Evolutionary conservation across 2,888 invertebrate species (phyloP).

Genomic region (Antheraea yamamai): DNA sequence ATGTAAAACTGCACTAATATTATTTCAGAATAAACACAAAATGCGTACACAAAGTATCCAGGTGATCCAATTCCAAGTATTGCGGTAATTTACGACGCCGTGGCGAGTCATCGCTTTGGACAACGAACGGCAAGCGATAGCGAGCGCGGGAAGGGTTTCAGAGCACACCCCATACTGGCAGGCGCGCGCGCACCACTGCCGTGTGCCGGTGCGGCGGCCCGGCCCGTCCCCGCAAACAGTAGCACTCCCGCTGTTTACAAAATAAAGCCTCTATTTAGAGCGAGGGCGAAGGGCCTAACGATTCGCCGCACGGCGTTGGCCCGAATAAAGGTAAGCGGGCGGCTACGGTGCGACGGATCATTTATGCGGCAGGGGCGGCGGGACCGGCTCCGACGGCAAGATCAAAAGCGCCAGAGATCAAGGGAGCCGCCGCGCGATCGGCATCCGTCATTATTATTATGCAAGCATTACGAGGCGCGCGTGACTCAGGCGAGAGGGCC

Average conservation of each 20-base stretch:
- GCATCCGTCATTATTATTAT: conserved; percentile 83
- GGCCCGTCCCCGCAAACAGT: conserved; percentile 52
- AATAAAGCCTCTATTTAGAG: conserved; percentile 80
- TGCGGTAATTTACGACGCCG: conserved; percentile 44
- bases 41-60: conserved; percentile 76
- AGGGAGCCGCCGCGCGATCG: conserved; percentile 82
- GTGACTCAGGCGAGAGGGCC: conserved; percentile 80
- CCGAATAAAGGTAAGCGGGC: conserved; percentile 78
- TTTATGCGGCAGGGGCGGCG: conserved; percentile 78
- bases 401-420: conserved; percentile 80
- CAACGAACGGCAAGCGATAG: conserved; percentile 38
- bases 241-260: conserved; percentile 79
- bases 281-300: conserved; percentile 77
- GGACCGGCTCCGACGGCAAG: conserved; percentile 78
- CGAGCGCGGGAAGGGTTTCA: conserved; percentile 43
- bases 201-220: conserved; percentile 26
- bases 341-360: conserved; percentile 73
- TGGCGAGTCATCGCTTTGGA: conserved; percentile 43
- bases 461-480: conserved; percentile 82
- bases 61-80: conserved; percentile 56
- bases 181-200: conserved; percentile 58
- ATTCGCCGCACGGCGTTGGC: conserved; percentile 73
- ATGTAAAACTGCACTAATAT: background rate
- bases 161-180: conserved; percentile 75
- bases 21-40: conserved; percentile 23